phyloP scores from a whole-genome alignment of 92 coral and sea anemone genomes.

The Ricordea florida region DNA sequence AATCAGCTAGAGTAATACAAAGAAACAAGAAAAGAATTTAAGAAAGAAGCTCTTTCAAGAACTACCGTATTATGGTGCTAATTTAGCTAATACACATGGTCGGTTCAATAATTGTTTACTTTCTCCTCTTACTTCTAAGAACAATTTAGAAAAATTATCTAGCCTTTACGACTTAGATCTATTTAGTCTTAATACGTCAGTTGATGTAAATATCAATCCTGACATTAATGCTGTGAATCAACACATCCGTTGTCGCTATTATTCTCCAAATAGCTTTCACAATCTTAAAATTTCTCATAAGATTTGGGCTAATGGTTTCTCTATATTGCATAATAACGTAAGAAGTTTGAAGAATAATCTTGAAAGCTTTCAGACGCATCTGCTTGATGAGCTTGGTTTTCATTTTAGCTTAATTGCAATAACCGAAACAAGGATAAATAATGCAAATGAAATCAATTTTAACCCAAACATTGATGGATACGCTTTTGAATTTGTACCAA shows the following conservation, averaged over 20 bases:
- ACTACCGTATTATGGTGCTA: not conserved
- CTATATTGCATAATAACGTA: conserved; percentile 50
- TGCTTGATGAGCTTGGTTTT: conserved; percentile 30
- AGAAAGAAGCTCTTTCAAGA: not conserved
- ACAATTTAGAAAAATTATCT: conserved; percentile 21
- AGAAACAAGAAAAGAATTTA: not conserved
- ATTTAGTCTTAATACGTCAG: conserved; percentile 9
- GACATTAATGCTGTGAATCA: too few relatives aligned
- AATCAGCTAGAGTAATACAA: not conserved
- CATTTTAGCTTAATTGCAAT: conserved; percentile 42
- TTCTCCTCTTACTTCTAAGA: conserved; percentile 28
- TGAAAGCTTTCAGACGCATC: conserved; percentile 41
- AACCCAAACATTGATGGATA: conserved; percentile 58
- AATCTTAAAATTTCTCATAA: too few relatives aligned
- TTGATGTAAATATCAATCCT: too few relatives aligned
- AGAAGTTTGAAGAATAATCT: conserved; percentile 54
- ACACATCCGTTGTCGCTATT: too few relatives aligned
- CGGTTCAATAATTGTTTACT: conserved; percentile 15
- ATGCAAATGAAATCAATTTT: conserved; percentile 7
- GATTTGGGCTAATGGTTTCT: not conserved
- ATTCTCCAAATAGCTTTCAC: too few relatives aligned
- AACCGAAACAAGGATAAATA: conserved; percentile 56
- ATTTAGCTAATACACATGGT: not conserved
- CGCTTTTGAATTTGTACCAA: conserved; percentile 67
- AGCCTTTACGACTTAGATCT: conserved; percentile 27